A percentile compares a stretch with the other conserved stretches of the same genome.
Evolutionary conservation across 2,888 invertebrate genomes (phyloP).

Genomic region (Hybos culiciformis): DNA sequence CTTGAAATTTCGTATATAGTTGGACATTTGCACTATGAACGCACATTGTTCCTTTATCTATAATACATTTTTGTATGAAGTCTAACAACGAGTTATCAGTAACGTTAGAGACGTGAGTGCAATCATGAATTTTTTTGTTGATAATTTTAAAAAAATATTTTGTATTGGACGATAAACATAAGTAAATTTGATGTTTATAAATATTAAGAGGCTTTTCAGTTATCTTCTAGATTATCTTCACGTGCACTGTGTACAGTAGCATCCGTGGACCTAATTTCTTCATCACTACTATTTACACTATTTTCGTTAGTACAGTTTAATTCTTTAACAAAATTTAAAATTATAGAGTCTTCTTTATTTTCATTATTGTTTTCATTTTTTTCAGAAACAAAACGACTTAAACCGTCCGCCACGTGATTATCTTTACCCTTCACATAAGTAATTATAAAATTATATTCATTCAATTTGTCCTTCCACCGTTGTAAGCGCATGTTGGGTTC

Average conservation of each 20-base stretch:
- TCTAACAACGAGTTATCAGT: neutral
- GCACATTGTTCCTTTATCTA: constrained; percentile 10
- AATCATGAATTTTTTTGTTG: constrained; percentile 8
- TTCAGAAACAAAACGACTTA: neutral
- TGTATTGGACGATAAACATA: constrained; percentile 1
- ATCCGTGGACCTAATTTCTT: neutral
- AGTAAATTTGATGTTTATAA: constrained; percentile 10
- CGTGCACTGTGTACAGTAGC: constrained; percentile 6
- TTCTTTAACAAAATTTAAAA: neutral
- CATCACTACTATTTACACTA: neutral
- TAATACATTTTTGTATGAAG: constrained; percentile 3
- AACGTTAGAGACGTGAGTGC: neutral
- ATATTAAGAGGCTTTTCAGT: constrained; percentile 7
- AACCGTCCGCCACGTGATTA: constrained; percentile 4
- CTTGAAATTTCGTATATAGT: constrained; percentile 7
- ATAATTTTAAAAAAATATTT: constrained; percentile 6
- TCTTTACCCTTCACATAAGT: constrained; percentile 4
- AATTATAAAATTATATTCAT: constrained; percentile 4
- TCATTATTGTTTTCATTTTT: neutral
- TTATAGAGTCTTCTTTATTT: neutral
- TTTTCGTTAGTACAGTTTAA: neutral
- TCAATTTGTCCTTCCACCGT: neutral
- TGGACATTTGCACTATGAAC: constrained; percentile 8
- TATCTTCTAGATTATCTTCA: constrained; percentile 4
- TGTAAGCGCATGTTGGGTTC: neutral